Evolutionary conservation across 1,140 invertebrate genomes (phyloP).

Genomic region (Hormaphis cornu): DNA sequence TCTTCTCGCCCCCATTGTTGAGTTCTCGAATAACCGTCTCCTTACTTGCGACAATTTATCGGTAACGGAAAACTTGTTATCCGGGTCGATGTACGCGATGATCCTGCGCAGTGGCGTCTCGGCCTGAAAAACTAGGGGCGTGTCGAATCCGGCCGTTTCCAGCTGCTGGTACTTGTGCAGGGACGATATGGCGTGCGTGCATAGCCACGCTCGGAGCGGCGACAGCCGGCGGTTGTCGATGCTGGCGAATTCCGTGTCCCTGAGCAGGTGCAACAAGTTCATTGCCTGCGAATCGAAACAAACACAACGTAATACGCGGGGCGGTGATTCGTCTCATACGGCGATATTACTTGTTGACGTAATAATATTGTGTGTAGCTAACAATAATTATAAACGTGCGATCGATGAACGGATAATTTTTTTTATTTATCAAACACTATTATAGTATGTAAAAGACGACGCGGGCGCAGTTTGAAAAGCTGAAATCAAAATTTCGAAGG

Average conservation of each 20-base stretch:
- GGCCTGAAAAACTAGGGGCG: slow-evolving; percentile 72
- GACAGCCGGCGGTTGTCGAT: slow-evolving; percentile 71
- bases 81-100: slow-evolving; percentile 87
- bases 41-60: slow-evolving; percentile 86
- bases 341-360: no score
- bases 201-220: slow-evolving; percentile 83
- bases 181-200: slow-evolving; percentile 71
- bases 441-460: no score
- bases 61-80: slow-evolving; percentile 75
- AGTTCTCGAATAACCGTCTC: no score
- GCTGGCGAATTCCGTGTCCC: slow-evolving; percentile 58
- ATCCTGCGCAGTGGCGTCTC: slow-evolving; percentile 79
- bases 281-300: slow-evolving; percentile 55
- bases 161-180: slow-evolving; percentile 74
- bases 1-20: no score
- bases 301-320: background rate
- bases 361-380: no score
- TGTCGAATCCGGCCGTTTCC: slow-evolving; percentile 52
- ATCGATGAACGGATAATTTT: no score
- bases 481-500: no score
- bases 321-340: no score
- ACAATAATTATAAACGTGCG: no score
- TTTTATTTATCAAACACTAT: no score
- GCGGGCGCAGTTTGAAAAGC: no score
- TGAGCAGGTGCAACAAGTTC: slow-evolving; percentile 78